A percentile compares a stretch with the other conserved stretches of the same genome.
These are phyloP conservation scores for Dermolepida albohirtum DNA, from an alignment of 2,888 invertebrate species.

Conservation along the genomic window DNA sequence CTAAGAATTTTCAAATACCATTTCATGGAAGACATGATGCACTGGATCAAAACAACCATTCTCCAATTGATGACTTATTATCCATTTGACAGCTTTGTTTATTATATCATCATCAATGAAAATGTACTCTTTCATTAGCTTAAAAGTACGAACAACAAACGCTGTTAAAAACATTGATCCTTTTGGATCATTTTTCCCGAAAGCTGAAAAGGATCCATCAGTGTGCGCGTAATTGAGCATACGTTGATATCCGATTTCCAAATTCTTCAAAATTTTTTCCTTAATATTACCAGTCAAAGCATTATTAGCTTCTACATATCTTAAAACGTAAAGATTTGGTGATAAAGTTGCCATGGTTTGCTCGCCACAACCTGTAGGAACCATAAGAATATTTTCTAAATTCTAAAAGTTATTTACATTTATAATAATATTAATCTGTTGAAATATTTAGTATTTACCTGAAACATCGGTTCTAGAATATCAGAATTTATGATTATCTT, in stretches of 20 bases:
- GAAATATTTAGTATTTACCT: conserved; percentile 52
- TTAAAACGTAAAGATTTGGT: conserved; percentile 77
- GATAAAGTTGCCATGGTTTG: conserved; percentile 84
- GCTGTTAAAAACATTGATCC: conserved; percentile 83
- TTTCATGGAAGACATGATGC: conserved; percentile 75
- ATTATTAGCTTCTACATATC: conserved; percentile 70
- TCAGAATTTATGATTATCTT: conserved; percentile 74
- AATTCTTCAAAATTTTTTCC: too few relatives aligned
- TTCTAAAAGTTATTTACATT: conserved; percentile 63
- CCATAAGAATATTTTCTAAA: conserved; percentile 73
- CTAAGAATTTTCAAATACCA: conserved; percentile 52
- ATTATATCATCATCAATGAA: conserved; percentile 68
- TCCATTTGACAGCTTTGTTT: conserved; percentile 71
- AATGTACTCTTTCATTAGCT: conserved; percentile 69
- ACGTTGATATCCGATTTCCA: too few relatives aligned
- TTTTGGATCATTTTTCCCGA: too few relatives aligned
- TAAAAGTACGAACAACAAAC: conserved; percentile 78
- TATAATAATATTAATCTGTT: too few relatives aligned
- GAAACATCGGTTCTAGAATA: conserved; percentile 73
- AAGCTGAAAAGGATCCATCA: too few relatives aligned
- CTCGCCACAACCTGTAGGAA: conserved; percentile 85
- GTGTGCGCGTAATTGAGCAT: too few relatives aligned
- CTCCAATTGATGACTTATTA: conserved; percentile 75
- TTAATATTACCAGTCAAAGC: conserved; percentile 61
- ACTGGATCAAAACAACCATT: conserved; percentile 80